phyloP scores from a whole-genome alignment of 2,113 vertebrate species.

The Marmota flaviventris region DNA sequence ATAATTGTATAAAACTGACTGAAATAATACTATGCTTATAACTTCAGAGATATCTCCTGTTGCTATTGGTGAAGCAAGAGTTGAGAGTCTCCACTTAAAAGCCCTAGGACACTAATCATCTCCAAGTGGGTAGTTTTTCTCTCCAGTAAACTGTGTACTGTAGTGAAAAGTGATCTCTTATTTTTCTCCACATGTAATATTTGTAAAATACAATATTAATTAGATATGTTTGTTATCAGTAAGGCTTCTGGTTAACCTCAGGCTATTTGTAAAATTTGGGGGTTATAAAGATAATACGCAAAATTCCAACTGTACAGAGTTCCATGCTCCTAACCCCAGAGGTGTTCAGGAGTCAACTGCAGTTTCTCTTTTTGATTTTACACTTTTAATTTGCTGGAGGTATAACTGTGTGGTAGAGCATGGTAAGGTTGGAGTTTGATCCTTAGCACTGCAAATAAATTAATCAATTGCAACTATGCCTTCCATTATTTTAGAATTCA shows the following conservation, averaged over 20 bases:
- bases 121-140: too few species aligned
- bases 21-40: too few species aligned
- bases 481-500: slow-evolving; percentile 46
- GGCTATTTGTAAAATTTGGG: background rate
- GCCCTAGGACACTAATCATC: background rate
- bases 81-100: background rate
- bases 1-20: background rate
- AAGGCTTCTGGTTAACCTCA: background rate
- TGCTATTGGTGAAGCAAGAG: background rate
- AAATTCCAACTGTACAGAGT: background rate
- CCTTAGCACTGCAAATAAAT: background rate
- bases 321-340: background rate
- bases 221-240: background rate
- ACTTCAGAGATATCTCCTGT: background rate
- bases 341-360: background rate
- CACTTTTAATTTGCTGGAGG: background rate
- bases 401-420: background rate
- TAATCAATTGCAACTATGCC: background rate
- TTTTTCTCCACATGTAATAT: background rate
- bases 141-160: background rate
- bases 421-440: background rate
- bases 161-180: background rate
- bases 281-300: background rate
- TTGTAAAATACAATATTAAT: background rate
- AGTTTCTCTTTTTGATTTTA: background rate